Percentiles rank a stretch among this genome's conserved stretches.
Conservation (phyloP, 2,113 vertebrate species). For the Cyanoramphus novaezelandiae region DNA sequence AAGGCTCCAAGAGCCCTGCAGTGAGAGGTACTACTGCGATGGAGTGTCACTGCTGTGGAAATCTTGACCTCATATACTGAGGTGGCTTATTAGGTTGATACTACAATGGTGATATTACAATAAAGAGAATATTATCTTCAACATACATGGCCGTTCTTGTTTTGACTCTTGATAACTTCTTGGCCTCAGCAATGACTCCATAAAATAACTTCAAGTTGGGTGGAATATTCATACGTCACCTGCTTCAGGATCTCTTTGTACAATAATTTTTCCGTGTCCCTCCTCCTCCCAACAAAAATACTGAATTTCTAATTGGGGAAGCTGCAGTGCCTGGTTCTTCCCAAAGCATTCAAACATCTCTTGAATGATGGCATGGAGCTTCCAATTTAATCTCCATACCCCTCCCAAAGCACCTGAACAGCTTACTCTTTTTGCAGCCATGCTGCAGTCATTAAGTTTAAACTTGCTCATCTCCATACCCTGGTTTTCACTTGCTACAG, state of each 20-base stretch:
- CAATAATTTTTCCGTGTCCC: neutral
- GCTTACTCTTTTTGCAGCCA: neutral
- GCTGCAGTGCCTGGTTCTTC: neutral
- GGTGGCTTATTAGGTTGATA: neutral
- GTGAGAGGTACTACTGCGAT: accelerated
- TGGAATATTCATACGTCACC: neutral
- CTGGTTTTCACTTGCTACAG: neutral
- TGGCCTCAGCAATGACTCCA: neutral
- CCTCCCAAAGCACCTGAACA: neutral
- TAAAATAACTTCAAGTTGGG: neutral
- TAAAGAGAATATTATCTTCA: neutral
- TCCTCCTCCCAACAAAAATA: neutral
- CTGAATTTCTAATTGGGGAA: neutral
- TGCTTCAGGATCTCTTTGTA: neutral
- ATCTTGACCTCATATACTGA: neutral
- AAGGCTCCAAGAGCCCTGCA: accelerated
- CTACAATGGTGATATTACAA: neutral
- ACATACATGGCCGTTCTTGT: accelerated
- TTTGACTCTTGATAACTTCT: neutral
- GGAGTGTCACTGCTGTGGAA: accelerated
- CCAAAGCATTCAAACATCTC: accelerated
- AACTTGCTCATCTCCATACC: accelerated
- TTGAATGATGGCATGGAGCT: neutral
- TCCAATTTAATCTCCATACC: neutral
- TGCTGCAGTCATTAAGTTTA: neutral